Evolutionary conservation across 2,113 vertebrate genomes (phyloP).

Genomic region (Thermophis baileyi): DNA sequence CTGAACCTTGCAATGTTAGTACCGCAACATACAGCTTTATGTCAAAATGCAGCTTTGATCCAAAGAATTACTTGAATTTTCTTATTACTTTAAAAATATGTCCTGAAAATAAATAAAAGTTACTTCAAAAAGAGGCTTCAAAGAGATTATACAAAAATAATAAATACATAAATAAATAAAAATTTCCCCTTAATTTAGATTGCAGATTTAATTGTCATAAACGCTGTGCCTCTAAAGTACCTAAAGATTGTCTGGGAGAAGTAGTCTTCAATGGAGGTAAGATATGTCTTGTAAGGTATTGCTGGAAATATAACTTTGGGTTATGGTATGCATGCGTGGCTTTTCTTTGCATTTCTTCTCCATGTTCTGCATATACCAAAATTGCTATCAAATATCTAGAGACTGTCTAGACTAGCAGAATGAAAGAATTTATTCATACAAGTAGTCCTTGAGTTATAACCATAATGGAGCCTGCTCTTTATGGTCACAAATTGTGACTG

Average conservation of each 20-base stretch:
- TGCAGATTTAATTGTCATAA: conserved; percentile 98
- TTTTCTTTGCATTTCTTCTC: neutral
- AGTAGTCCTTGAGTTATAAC: neutral
- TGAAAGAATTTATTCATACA: neutral
- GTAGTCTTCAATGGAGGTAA: conserved; percentile 94
- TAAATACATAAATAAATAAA: neutral
- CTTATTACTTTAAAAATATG: neutral
- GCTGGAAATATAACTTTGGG: neutral
- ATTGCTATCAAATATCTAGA: neutral
- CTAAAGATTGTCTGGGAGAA: conserved; percentile 94
- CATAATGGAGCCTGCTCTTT: neutral
- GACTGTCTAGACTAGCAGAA: neutral
- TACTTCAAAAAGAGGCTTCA: neutral
- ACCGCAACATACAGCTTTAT: neutral
- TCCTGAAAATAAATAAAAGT: neutral
- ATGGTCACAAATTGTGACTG: neutral
- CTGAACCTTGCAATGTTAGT: neutral
- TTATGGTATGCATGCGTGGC: neutral
- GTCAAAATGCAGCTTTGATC: neutral
- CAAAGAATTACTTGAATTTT: neutral
- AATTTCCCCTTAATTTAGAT: conserved; percentile 69
- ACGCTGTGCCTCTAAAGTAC: conserved; percentile 94
- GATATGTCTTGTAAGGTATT: neutral
- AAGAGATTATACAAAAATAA: neutral
- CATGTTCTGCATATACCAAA: neutral